These are phyloP conservation scores for Agrochola litura DNA, from an alignment of 2,888 invertebrate genomes.

Conservation along the genomic window DNA sequence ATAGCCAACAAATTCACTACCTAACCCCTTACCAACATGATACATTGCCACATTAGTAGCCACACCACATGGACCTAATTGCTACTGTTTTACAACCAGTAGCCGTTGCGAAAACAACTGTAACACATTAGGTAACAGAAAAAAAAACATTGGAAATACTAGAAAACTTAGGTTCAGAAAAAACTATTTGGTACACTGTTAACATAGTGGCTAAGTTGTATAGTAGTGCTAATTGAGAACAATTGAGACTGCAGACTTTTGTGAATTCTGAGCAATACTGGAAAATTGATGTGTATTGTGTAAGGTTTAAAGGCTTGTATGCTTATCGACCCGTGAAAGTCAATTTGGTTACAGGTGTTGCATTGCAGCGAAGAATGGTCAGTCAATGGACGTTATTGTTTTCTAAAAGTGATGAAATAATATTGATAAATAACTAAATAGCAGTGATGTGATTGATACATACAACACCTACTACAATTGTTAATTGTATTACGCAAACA, in stretches of 20 bases:
- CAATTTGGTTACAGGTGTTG: neutral
- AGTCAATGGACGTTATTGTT: neutral
- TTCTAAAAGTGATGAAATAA: neutral
- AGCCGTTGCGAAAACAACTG: conserved; percentile 40
- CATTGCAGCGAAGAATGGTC: neutral
- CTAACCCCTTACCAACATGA: conserved; percentile 23
- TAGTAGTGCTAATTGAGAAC: conserved; percentile 38
- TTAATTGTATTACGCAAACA: neutral
- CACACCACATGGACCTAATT: conserved; percentile 57
- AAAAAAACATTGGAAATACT: conserved; percentile 29
- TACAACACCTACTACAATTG: neutral
- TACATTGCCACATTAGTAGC: conserved; percentile 41
- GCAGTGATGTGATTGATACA: neutral
- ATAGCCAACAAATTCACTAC: conserved; percentile 21
- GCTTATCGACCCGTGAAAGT: neutral
- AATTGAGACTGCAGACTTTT: conserved; percentile 19
- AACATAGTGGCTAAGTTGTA: neutral
- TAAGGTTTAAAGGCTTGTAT: neutral
- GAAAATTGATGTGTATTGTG: conserved; percentile 3
- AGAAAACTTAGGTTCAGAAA: conserved; percentile 11
- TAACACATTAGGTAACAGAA: conserved; percentile 42
- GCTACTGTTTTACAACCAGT: conserved; percentile 45
- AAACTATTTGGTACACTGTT: neutral
- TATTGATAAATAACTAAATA: neutral
- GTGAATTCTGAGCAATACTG: conserved; percentile 14